Conservation (phyloP, 1,140 invertebrate species). For the Euura saliciscinereae region DNA sequence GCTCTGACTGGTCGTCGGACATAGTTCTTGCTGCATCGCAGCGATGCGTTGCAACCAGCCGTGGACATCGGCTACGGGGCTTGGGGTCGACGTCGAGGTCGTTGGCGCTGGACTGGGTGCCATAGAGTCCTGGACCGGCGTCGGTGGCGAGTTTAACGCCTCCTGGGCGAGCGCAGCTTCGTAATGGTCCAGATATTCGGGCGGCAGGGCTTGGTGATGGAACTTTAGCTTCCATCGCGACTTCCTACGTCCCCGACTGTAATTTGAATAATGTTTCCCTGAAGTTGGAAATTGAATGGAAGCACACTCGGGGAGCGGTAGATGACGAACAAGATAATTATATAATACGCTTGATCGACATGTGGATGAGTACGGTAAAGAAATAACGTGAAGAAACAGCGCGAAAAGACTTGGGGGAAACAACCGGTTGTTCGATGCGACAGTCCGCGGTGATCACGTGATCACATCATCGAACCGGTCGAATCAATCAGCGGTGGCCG, state of each 20-base stretch:
- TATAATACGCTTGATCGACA: background rate
- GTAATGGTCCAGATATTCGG: constrained; percentile 80
- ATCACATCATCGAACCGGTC: background rate
- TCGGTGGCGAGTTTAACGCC: constrained; percentile 42
- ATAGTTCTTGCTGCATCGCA: constrained; percentile 66
- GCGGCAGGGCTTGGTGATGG: constrained; percentile 80
- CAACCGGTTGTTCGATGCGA: background rate
- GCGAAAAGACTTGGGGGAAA: background rate
- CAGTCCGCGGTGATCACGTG: background rate
- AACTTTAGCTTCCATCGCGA: constrained; percentile 80
- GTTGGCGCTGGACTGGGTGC: constrained; percentile 38
- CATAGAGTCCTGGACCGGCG: constrained; percentile 29
- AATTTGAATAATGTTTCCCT: constrained; percentile 27
- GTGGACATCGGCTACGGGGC: constrained; percentile 62
- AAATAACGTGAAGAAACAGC: background rate
- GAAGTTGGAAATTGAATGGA: too few species aligned
- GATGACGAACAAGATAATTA: background rate
- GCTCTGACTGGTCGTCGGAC: constrained; percentile 25
- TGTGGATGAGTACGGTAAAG: background rate
- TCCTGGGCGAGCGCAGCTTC: constrained; percentile 71
- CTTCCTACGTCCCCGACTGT: constrained; percentile 65
- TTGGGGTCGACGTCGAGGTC: constrained; percentile 49
- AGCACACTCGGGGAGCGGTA: too few species aligned
- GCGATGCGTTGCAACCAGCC: constrained; percentile 76
- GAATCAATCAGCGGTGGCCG: background rate